Base-by-base conservation (phyloP, 2,797 vertebrate genomes). In the Dryobates pubescens region DNA sequence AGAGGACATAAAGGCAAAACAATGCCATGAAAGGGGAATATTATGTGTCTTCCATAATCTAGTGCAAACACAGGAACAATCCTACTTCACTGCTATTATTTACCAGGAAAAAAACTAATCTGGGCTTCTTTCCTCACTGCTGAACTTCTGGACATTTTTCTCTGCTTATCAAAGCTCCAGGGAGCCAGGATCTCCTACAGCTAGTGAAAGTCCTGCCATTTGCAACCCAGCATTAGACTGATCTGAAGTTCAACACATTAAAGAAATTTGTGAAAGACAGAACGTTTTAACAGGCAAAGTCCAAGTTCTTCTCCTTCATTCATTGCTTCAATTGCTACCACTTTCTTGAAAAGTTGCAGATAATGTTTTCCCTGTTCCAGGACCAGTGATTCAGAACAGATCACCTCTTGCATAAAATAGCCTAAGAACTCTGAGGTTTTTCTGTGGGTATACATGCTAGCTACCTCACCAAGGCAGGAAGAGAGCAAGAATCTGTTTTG, bases 311-410 rank as follows among this genome's bases (percentile, higher is more conserved):
- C 70, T 70, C 34, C 11, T 75, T 67, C 63, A 41, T 65, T 90
- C 81, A 76, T 78, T 91, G 77, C 32, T 94, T 89, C 82, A 59
- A 94, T 72, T 43, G 69, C n/a, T 76, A 41, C 4, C 20, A 15
- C 22, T 70, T 63, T 38, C 54, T 84, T 73, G 26, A 74, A 14
- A 56, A 83, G 29, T n/a, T 26, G 54, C 47, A 88, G 47, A 53
- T 59, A 75, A 84, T 6, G 7, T 59, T 45, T 76, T 30, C 24
- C 13, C 19, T 51, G 19, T 27, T 76, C 10, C 36, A 75, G 23
- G 29, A 32, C 18, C 38, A n/a, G 8, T 13, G 34, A 67, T 86
- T 85, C 82, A 49, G 27, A 9, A 38, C 20, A 32, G 59, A 20
- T 62, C 65, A 85, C 23, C 18, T 57, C 38, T 69, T 81, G 24